Evolutionary conservation across 2,797 vertebrate species (phyloP), one percentile per base, ranked within the genome.

Genomic region (Dryobates pubescens): DNA sequence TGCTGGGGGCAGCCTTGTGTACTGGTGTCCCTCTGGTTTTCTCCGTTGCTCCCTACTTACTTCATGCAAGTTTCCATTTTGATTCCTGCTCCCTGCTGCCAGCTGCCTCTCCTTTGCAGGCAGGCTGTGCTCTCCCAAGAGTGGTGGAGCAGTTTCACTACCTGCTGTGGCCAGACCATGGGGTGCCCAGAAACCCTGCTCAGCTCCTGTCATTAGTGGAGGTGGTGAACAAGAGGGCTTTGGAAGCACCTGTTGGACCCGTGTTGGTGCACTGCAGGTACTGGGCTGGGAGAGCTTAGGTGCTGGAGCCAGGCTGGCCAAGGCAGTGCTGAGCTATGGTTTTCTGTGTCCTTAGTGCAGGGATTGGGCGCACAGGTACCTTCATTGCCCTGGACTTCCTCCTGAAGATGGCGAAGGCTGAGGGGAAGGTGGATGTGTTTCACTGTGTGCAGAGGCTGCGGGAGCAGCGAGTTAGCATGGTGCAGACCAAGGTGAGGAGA

Each of bases 221-320:
- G 18, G 3, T 61, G 76, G 85, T 96, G 82, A 96, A 97, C 85
- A 94, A 88, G 57, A 91, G 32, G 24, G 38, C 2, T 12, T 17
- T 68, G 56, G 87, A 96, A 76, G 34, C 6, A 0, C 51, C 94
- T 5, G 36, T 85, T 1, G 94, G 96, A 9, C 95, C 96, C 0
- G 70, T 96, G 56, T 32, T 97, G 30, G 96, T 97, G 53, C 96
- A 97, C 70, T 97, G 96, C 96, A 97, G 96, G 96, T 97, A 94
- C 7, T 1, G 2, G n/a, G 24, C 58, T 53, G 65, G 69, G 47
- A 43, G 3, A 0, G 0, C 11, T 26, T 9, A 26, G 34, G 17
- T 26, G 47, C 49, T 10, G 64, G 51, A 51, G 9, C 59, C n/a
- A 2, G 14, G 29, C 32, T 72, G 18, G 11, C 27, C 1, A 0